phyloP scores from a whole-genome alignment of 2,113 vertebrate species.

The Catharus bicknelli region DNA sequence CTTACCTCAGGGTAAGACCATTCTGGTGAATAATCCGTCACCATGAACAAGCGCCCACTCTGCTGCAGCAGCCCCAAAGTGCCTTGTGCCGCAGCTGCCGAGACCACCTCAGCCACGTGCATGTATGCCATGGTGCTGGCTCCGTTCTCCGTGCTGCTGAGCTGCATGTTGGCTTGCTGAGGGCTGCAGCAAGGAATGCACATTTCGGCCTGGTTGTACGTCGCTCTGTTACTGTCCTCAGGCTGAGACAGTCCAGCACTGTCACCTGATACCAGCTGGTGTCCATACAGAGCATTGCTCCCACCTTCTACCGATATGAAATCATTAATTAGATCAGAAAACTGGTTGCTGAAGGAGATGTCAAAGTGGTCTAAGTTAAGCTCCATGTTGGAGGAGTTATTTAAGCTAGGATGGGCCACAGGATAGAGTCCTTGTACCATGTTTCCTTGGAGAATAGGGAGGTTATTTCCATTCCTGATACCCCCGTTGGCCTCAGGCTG shows the following conservation, averaged over 20 bases:
- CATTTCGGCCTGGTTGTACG: constrained; percentile 90
- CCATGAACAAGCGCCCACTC: constrained; percentile 95
- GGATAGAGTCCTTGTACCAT: constrained; percentile 96
- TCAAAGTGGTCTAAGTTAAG: constrained; percentile 99
- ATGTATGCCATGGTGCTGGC: constrained; percentile 91
- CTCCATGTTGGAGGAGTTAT: constrained; percentile 88
- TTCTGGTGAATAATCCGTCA: constrained; percentile 98
- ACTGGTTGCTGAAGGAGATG: constrained; percentile 99
- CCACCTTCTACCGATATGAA: constrained; percentile 97
- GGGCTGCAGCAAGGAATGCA: constrained; percentile 97
- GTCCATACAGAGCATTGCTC: constrained; percentile 86
- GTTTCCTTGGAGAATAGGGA: constrained; percentile 89
- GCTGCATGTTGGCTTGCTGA: constrained; percentile 81
- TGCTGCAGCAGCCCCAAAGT: constrained; percentile 94
- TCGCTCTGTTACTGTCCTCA: constrained; percentile 79
- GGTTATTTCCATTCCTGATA: constrained; percentile 77
- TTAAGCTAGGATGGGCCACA: constrained; percentile 83
- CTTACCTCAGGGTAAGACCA: constrained; percentile 99
- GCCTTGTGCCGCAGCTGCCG: constrained; percentile 88
- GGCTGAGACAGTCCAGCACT: constrained; percentile 81
- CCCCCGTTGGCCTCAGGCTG: constrained; percentile 83
- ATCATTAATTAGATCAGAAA: constrained; percentile 98
- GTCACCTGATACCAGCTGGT: constrained; percentile 89
- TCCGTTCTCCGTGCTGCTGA: constrained; percentile 79
- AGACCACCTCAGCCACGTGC: constrained; percentile 97